Evolutionary conservation across 2,888 invertebrate species (phyloP).

Genomic region (Panorpa germanica): DNA sequence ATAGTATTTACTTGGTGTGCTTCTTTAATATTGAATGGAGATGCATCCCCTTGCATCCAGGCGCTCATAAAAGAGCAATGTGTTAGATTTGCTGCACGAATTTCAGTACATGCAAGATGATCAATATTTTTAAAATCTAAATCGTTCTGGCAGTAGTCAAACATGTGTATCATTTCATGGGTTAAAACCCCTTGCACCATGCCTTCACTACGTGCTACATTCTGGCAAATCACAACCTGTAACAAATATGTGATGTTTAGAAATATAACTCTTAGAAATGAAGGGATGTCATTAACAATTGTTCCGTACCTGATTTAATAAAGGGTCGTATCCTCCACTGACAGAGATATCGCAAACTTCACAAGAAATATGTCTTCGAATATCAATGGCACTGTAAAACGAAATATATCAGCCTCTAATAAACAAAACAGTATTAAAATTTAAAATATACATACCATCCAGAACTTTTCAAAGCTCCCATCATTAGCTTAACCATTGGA

Average conservation of each 20-base stretch:
- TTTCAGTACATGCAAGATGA: constrained; percentile 89
- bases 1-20: constrained; percentile 47
- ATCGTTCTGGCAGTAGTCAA: constrained; percentile 79
- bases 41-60: constrained; percentile 56
- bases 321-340: constrained; percentile 81
- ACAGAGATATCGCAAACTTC: constrained; percentile 72
- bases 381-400: constrained; percentile 47
- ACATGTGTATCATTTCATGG: constrained; percentile 95
- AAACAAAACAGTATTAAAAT: constrained; percentile 10
- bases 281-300: constrained; percentile 6
- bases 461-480: constrained; percentile 61
- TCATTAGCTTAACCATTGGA: constrained; percentile 67
- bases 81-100: constrained; percentile 82
- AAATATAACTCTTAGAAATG: constrained; percentile 5
- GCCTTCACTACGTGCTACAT: constrained; percentile 46
- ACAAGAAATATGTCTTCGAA: constrained; percentile 77
- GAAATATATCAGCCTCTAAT: constrained; percentile 7
- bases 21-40: constrained; percentile 47
- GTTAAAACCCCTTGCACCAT: constrained; percentile 64
- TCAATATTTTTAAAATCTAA: constrained; percentile 77
- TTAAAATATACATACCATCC: constrained; percentile 43
- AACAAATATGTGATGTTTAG: constrained; percentile 16
- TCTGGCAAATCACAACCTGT: constrained; percentile 81
- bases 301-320: constrained; percentile 48
- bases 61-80: constrained; percentile 82